Percentiles rank a stretch among this genome's conserved stretches.
Evolutionary conservation across 2,797 vertebrate genomes (phyloP).

Genomic region (Dermochelys coriacea): DNA sequence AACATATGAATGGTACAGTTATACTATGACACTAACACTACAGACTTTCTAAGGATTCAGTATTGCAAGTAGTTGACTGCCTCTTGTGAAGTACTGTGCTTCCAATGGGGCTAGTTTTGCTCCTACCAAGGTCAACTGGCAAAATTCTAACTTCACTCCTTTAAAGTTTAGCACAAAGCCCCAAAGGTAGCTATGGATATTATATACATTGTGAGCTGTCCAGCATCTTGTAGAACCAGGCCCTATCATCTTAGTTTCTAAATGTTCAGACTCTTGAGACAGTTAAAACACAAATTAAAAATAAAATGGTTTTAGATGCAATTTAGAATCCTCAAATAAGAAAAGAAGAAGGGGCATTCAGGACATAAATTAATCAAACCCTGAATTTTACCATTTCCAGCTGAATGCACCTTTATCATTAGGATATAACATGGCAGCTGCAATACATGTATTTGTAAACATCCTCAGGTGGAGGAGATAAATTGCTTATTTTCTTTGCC

Average conservation of each 20-base stretch:
- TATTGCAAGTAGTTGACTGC: not conserved
- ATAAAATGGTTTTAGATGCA: not conserved
- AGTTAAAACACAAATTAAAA: rapidly evolving
- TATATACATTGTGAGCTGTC: not conserved
- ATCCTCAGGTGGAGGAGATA: not conserved
- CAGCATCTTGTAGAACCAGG: not conserved
- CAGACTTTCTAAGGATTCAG: not conserved
- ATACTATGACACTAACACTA: not conserved
- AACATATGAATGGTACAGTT: not conserved
- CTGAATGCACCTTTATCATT: not conserved
- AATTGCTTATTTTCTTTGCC: not conserved
- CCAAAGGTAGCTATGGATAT: not conserved
- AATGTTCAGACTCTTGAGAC: not conserved
- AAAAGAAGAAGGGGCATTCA: not conserved
- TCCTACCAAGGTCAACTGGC: not conserved
- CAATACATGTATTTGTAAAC: not conserved
- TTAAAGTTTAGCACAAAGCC: not conserved
- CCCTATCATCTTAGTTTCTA: not conserved
- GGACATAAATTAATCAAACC: not conserved
- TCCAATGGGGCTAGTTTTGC: not conserved
- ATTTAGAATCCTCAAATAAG: not conserved
- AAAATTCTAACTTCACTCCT: not conserved
- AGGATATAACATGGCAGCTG: not conserved
- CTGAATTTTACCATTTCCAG: not conserved
- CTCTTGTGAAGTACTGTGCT: not conserved